Conservation (phyloP, 2,113 vertebrate genomes). For the Oryzias woworae region DNA sequence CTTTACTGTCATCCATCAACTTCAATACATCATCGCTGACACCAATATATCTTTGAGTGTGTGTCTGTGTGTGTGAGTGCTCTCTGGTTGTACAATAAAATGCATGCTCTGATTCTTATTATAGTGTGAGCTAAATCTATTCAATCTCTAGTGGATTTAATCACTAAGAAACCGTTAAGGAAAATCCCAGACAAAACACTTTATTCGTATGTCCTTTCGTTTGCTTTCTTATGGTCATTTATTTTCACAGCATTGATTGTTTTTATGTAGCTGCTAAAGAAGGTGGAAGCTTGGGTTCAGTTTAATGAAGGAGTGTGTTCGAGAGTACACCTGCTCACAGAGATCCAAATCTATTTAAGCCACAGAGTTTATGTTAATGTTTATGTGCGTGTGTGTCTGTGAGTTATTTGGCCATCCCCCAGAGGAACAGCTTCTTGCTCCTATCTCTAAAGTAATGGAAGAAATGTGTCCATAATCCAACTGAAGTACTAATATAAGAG, state of each 20-base stretch:
- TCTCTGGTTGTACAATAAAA: background rate
- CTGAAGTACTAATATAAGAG: constrained; percentile 79
- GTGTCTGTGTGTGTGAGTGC: constrained; percentile 1
- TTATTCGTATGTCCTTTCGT: background rate
- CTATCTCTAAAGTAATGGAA: constrained; percentile 84
- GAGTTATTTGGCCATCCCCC: constrained; percentile 60
- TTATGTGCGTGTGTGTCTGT: constrained; percentile 22
- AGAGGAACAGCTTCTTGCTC: constrained; percentile 57
- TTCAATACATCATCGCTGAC: constrained; percentile 64
- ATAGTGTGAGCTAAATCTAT: constrained; percentile 12
- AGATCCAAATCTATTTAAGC: constrained; percentile 55
- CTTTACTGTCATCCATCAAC: constrained; percentile 71
- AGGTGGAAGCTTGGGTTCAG: constrained; percentile 55
- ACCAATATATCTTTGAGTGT: constrained; percentile 2
- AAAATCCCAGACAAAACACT: background rate
- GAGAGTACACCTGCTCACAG: constrained; percentile 27
- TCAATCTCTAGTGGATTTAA: constrained; percentile 1
- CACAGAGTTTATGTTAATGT: constrained; percentile 60
- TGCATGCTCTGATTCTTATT: constrained; percentile 11
- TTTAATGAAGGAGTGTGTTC: constrained; percentile 55
- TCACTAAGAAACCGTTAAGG: background rate
- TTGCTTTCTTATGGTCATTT: too few relatives aligned
- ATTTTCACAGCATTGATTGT: constrained; percentile 59
- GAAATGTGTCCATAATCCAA: constrained; percentile 78
- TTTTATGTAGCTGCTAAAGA: constrained; percentile 66